Evolutionary conservation across 92 coral and sea anemone species (phyloP), one percentile per base, ranked within the genome.

Genomic region (Porites lobata): DNA sequence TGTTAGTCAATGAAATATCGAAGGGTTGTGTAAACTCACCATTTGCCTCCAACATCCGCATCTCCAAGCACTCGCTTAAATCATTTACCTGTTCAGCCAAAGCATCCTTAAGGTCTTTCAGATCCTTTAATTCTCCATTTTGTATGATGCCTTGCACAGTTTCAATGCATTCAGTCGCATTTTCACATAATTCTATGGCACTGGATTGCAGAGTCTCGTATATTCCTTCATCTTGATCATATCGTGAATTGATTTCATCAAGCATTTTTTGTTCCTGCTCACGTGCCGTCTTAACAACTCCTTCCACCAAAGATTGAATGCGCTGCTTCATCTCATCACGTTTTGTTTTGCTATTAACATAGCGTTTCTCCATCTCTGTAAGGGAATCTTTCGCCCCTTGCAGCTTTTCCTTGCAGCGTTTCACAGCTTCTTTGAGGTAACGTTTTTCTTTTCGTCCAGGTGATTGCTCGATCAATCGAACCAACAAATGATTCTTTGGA

Each of bases 401-500:
- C 54, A 85, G 21, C 32, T 90, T 90, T 32, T 38, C 81, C 12
- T 65, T 79, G 12, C 90, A 90, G 26, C 53, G 75, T 17, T 85
- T 78, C 21, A 90, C 6, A 18, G 86, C 81, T 73, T 85, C 68
- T 68, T 62, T 69, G 19, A 90, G 64, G 1, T 57, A 89, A 18
- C 78, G 64, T 47, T 78, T 90, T 70, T 90, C 92, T 26, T 90
- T 90, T 65, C 92, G 76, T n/a, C 92, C 92, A 1, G 92, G 92
- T 18, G 77, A 78, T 1, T 85, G 65, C 43, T 90, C 92, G 32
- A 85, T 80, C 90, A 90, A 79, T 13, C 90, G 89, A 53, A 78
- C 89, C 53, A 90, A 17, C 13, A 90, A 51, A 64, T 84, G 89
- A n/a, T 90, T 90, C 32, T 85, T 90, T 62, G 92, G 86, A n/a